Evolutionary conservation across 2,113 vertebrate genomes (phyloP).

Genomic region (Charadrius vociferus): DNA sequence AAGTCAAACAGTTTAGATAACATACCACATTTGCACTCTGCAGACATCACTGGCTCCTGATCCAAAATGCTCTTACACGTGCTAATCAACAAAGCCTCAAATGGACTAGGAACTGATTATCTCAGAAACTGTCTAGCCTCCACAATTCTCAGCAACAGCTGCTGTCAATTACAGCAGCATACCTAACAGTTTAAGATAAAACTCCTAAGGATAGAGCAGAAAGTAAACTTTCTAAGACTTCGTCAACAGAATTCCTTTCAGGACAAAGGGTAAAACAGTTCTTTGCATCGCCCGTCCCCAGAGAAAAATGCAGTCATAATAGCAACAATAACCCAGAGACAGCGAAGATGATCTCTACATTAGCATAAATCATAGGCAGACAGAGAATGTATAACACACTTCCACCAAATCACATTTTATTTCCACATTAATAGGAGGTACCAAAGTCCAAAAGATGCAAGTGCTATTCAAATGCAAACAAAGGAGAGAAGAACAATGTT

Average conservation of each 20-base stretch:
- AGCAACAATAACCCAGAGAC: neutral
- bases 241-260: slow-evolving; percentile 6
- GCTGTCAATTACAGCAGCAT: slow-evolving; percentile 50
- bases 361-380: neutral
- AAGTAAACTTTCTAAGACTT: slow-evolving; percentile 43
- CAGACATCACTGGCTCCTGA: slow-evolving; percentile 32
- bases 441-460: neutral
- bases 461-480: neutral
- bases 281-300: neutral
- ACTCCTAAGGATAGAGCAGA: slow-evolving; percentile 1
- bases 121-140: slow-evolving; percentile 23
- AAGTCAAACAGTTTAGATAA: neutral
- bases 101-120: slow-evolving; percentile 53
- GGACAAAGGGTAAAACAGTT: neutral
- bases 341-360: neutral
- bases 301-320: neutral
- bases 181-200: slow-evolving; percentile 54
- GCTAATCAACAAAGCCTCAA: slow-evolving; percentile 63
- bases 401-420: neutral
- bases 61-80: slow-evolving; percentile 20
- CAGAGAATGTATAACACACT: neutral
- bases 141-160: slow-evolving; percentile 63
- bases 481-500: neutral
- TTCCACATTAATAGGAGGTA: neutral
- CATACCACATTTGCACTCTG: slow-evolving; percentile 16